Conservation (phyloP, 2,113 vertebrate genomes). For the Propithecus coquereli region DNA sequence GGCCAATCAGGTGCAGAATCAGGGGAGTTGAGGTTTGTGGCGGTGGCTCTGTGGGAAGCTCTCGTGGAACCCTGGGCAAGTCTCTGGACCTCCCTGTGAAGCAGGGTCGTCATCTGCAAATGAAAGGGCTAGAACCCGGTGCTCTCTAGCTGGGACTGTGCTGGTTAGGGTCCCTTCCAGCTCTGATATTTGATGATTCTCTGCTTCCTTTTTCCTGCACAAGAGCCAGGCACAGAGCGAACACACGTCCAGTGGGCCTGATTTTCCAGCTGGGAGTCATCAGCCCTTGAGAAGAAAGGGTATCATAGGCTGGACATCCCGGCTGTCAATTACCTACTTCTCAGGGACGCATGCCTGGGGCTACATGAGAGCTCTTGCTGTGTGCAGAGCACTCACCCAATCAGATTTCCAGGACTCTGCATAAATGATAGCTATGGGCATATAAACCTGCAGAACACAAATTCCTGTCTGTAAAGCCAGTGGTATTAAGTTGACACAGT, state of each 20-base stretch:
- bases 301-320: background rate
- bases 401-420: background rate
- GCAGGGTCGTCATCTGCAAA: background rate
- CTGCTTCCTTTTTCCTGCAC: background rate
- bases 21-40: background rate
- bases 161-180: background rate
- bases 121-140: background rate
- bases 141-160: background rate
- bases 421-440: background rate
- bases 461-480: background rate
- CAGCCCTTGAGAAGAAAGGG: background rate
- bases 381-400: background rate
- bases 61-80: background rate
- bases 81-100: background rate
- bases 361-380: background rate
- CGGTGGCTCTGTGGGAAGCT: background rate
- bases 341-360: background rate
- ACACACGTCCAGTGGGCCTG: background rate
- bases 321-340: background rate
- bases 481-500: slow-evolving; percentile 18
- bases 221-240: background rate
- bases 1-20: background rate
- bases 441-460: background rate
- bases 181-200: background rate
- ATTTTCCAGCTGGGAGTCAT: background rate